Base-by-base conservation (phyloP, 2,113 vertebrate genomes). In the Cyprinodon brontotheroides region DNA sequence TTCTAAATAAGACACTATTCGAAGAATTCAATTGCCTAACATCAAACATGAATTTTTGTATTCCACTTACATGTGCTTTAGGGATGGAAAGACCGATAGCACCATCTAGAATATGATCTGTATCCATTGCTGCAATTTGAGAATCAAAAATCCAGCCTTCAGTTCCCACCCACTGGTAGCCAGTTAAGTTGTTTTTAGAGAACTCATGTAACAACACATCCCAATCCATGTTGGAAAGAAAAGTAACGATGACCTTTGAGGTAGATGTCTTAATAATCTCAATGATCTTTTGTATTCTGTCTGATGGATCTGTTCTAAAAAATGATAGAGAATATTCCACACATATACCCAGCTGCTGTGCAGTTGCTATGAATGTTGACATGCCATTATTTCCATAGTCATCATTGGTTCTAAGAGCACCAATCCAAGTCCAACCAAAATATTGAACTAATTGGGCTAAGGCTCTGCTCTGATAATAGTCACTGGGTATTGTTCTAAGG, bases 161-260 rank as follows among this genome's bases (percentile, higher is more conserved):
- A 1, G 75, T 93, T 2, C 93, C 94, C 0, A 95, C 92, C 94
- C 94, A 95, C 87, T 94, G 93, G 47, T 86, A 92, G 1, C 93
- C 93, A 12, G 82, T 91, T 50, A 95, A 29, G 69, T 95, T 94
- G 22, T 93, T 79, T 9, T 41, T 38, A 12, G 89, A 85, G 64
- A 95, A 64, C 45, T 86, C 80, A 20, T 84, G 61, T 67, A 93
- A 48, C 0, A 94, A 20, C 36, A 90, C 65, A 9, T 89, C 83
- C 47, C 92, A 22, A 53, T 94, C 93, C 74, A 87, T 78, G 50
- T 77, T 75, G 1, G 87, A 80, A 11, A 93, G 63, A 29, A 94
- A 94, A 4, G 89, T 72, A 0, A 94, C 86, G 50, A 94, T 93
- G 3, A 94, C 91, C 38, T 79, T 88, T 4, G 93, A 90, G 1